Conservation (phyloP, 2,888 invertebrate species). For the Cantharis lateralis region DNA sequence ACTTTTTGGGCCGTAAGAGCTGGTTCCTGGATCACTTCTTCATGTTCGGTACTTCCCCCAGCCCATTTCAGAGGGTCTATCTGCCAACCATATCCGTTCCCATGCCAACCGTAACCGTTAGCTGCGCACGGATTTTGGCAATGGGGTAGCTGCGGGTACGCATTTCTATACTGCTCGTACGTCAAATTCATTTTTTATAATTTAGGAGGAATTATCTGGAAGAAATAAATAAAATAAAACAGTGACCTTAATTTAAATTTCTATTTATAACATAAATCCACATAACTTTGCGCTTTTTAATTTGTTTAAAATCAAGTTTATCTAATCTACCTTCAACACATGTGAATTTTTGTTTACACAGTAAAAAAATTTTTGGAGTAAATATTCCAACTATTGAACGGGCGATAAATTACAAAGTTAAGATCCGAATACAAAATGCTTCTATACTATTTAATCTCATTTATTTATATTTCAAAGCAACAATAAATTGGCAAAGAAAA, state of each 20-base stretch:
- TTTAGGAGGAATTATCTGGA: not conserved
- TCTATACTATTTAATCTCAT: not conserved
- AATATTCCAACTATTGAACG: too few relatives aligned
- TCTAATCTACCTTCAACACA: not conserved
- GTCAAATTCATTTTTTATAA: conserved; percentile 33
- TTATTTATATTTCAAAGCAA: not conserved
- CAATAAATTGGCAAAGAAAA: not conserved
- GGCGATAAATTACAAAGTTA: not conserved
- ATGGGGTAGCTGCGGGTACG: conserved; percentile 51
- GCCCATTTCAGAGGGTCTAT: conserved; percentile 52
- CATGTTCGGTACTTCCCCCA: conserved; percentile 36
- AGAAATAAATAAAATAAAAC: not conserved
- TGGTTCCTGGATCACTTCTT: conserved; percentile 46
- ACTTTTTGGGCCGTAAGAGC: conserved; percentile 49
- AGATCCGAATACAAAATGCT: not conserved
- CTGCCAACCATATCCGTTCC: conserved; percentile 56
- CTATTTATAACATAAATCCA: not conserved
- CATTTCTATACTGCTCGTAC: conserved; percentile 52
- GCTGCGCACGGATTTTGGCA: conserved; percentile 50
- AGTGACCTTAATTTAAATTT: not conserved
- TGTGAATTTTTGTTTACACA: not conserved
- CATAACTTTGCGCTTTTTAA: not conserved
- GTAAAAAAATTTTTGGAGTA: not conserved
- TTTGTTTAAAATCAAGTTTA: not conserved
- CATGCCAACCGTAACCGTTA: conserved; percentile 56